These are phyloP conservation scores for Sigmodon hispidus DNA, from an alignment of 2,113 vertebrate genomes.

Conservation along the genomic window DNA sequence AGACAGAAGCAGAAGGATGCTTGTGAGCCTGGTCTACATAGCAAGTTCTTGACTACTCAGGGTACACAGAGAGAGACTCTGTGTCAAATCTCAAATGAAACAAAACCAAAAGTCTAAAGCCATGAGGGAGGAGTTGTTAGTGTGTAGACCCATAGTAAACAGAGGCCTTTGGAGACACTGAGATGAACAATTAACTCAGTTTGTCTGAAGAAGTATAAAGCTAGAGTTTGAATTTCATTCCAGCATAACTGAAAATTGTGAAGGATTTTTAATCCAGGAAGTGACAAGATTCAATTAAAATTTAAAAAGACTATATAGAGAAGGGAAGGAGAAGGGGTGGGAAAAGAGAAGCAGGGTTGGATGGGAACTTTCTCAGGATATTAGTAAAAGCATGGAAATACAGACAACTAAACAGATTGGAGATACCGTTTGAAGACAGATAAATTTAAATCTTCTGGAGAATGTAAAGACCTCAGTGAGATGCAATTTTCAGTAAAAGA, in stretches of 20 bases:
- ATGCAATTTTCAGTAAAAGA: conserved; percentile 20
- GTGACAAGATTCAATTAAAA: not conserved
- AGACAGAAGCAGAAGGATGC: not conserved
- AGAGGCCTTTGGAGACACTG: not conserved
- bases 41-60: not conserved
- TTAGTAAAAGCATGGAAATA: conserved; percentile 2
- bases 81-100: not conserved
- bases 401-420: conserved; percentile 28
- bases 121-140: not conserved
- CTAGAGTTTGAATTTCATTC: conserved; percentile 28
- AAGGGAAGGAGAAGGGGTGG: not conserved
- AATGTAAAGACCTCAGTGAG: conserved; percentile 43
- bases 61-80: not conserved
- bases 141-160: not conserved
- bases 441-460: conserved; percentile 42
- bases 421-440: conserved; percentile 38
- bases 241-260: conserved; percentile 6
- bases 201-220: conserved; percentile 16
- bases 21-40: not conserved
- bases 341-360: not conserved
- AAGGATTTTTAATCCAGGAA: conserved; percentile 36
- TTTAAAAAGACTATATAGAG: not conserved
- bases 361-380: not conserved
- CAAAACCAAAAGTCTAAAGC: not conserved
- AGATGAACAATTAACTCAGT: not conserved